A percentile compares a stretch with the other conserved stretches of the same genome.
phyloP scores from a whole-genome alignment of 2,888 invertebrate species.

The Entomobrya multifasciata region DNA sequence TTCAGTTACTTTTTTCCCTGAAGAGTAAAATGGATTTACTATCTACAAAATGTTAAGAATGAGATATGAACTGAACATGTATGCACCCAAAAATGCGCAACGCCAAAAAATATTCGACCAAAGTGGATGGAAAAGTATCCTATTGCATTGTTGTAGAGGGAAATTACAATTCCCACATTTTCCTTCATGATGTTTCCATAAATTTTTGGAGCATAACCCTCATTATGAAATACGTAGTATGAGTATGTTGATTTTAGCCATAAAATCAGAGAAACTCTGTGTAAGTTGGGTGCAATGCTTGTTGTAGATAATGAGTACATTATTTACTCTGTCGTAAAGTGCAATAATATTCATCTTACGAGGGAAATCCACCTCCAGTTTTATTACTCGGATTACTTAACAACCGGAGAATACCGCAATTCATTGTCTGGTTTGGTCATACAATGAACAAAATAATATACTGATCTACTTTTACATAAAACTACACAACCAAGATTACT shows the following conservation, averaged over 20 bases:
- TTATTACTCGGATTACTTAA: constrained; percentile 73
- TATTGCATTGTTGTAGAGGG: constrained; percentile 50
- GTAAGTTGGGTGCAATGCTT: background rate
- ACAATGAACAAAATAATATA: background rate
- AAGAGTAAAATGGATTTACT: constrained; percentile 38
- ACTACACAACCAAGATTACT: no score
- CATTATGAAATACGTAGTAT: background rate
- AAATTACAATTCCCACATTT: constrained; percentile 63
- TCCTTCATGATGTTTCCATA: constrained; percentile 30
- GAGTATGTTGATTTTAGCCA: background rate
- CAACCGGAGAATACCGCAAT: constrained; percentile 52
- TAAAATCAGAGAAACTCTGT: background rate
- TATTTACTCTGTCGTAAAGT: constrained; percentile 55
- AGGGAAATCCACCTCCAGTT: constrained; percentile 70
- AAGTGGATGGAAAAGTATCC: constrained; percentile 58
- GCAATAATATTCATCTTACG: constrained; percentile 63
- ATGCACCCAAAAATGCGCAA: background rate
- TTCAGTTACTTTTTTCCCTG: constrained; percentile 55
- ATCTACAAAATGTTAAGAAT: constrained; percentile 20
- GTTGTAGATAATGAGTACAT: constrained; percentile 19
- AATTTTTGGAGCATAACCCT: background rate
- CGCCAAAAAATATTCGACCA: constrained; percentile 42
- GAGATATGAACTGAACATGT: background rate
- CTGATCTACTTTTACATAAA: background rate
- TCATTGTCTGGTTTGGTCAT: constrained; percentile 64